A percentile compares a stretch with the other conserved stretches of the same genome.
Conservation (phyloP, 53 echinoderm and acorn worm genomes). For the Henricia sp. region DNA sequence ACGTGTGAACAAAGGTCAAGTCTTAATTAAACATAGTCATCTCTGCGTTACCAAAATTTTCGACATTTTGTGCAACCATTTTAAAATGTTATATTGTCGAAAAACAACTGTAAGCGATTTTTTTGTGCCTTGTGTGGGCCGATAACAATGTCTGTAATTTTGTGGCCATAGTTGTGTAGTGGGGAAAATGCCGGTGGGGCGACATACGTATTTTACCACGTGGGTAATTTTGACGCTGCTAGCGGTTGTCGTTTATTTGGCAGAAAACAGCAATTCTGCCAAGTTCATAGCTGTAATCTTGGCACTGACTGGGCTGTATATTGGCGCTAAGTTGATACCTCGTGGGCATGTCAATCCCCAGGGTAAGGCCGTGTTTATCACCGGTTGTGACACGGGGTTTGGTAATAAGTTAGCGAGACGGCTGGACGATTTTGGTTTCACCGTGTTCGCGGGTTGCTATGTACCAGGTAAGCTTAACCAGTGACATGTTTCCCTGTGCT, state of each 20-base stretch:
- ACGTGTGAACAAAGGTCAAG: too few species aligned
- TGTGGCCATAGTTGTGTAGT: too few species aligned
- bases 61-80: too few species aligned
- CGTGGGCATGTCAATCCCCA: conserved; percentile 46
- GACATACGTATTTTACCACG: background rate
- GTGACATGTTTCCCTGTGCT: too few species aligned
- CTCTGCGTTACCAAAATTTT: too few species aligned
- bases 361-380: conserved; percentile 63
- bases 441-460: conserved; percentile 63
- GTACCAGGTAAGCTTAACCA: conserved; percentile 47
- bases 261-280: conserved; percentile 43
- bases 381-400: conserved; percentile 72
- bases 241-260: conserved; percentile 22
- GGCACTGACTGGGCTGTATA: conserved; percentile 31
- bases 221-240: conserved; percentile 7
- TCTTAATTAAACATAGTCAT: too few species aligned
- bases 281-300: conserved; percentile 39
- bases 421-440: conserved; percentile 51
- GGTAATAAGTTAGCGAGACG: conserved; percentile 54
- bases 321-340: conserved; percentile 43
- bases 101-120: too few species aligned
- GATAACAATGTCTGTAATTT: too few species aligned
- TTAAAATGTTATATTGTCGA: too few species aligned
- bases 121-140: too few species aligned
- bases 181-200: conserved; percentile 10